These are phyloP conservation scores for Vultur gryphus DNA, from an alignment of 2,797 vertebrate species.

Conservation along the genomic window DNA sequence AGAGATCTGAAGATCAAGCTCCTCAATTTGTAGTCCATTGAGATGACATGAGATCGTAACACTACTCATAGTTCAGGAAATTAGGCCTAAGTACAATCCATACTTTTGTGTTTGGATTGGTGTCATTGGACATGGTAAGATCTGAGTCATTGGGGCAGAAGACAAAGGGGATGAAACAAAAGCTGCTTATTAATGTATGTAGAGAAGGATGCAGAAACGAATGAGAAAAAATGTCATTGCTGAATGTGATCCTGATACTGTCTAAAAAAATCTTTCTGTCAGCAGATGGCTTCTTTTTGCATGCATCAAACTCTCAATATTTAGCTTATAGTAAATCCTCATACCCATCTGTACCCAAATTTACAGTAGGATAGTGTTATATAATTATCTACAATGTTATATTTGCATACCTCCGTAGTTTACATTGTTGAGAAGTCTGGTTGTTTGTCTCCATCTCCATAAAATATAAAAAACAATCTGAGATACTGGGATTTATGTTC, in stretches of 20 bases:
- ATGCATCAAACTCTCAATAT: not conserved
- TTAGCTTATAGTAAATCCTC: not conserved
- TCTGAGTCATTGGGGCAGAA: not conserved
- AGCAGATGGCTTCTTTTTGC: not conserved
- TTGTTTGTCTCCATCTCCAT: not conserved
- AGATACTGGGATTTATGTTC: not conserved
- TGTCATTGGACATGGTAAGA: not conserved
- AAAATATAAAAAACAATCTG: not conserved
- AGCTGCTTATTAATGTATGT: not conserved
- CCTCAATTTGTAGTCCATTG: not conserved
- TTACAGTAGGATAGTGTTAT: not conserved
- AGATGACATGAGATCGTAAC: not conserved
- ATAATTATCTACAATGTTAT: not conserved
- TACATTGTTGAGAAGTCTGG: not conserved
- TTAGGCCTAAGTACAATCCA: not conserved
- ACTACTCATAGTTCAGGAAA: not conserved
- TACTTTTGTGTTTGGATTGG: not conserved
- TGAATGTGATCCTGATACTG: not conserved
- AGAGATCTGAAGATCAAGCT: not conserved
- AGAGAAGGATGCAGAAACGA: not conserved
- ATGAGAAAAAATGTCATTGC: not conserved
- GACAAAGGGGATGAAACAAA: not conserved
- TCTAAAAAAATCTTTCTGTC: not conserved
- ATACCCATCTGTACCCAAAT: not conserved
- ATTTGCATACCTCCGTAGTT: not conserved